These are phyloP conservation scores for Ligdia adustata DNA, from an alignment of 2,888 invertebrate genomes.

Conservation along the genomic window DNA sequence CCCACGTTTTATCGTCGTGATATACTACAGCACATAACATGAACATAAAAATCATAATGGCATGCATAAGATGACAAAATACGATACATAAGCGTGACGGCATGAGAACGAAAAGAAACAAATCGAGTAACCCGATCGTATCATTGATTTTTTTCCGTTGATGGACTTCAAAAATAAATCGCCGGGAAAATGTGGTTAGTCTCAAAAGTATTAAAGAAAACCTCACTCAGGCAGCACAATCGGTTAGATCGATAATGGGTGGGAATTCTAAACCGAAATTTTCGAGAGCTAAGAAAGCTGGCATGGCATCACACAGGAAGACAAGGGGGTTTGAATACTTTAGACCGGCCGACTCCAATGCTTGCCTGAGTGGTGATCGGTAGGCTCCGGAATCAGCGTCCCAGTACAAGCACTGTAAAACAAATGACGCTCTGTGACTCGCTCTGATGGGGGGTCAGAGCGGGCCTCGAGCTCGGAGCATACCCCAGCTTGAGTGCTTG, in stretches of 20 bases:
- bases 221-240: constrained; percentile 84
- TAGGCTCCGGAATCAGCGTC: constrained; percentile 88
- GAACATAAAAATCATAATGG: constrained; percentile 63
- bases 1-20: constrained; percentile 49
- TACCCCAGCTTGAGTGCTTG: constrained; percentile 99
- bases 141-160: constrained; percentile 48
- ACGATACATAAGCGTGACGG: constrained; percentile 70
- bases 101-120: constrained; percentile 57
- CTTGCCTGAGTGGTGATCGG: constrained; percentile 92
- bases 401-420: constrained; percentile 91
- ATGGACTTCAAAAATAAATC: constrained; percentile 84
- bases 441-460: constrained; percentile 77
- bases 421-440: constrained; percentile 81
- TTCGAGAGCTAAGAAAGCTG: constrained; percentile 65
- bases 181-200: constrained; percentile 70
- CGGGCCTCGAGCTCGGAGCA: constrained; percentile 78
- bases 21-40: constrained; percentile 59
- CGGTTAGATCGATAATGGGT: constrained; percentile 68
- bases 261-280: constrained; percentile 48
- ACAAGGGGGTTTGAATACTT: constrained; percentile 80
- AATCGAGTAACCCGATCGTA: constrained; percentile 39
- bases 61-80: constrained; percentile 73
- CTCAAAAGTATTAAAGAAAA: constrained; percentile 55
- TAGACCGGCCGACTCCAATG: constrained; percentile 84
- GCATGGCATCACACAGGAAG: constrained; percentile 80